phyloP scores from a whole-genome alignment of 2,113 vertebrate genomes.

The Mus spicilegus region DNA sequence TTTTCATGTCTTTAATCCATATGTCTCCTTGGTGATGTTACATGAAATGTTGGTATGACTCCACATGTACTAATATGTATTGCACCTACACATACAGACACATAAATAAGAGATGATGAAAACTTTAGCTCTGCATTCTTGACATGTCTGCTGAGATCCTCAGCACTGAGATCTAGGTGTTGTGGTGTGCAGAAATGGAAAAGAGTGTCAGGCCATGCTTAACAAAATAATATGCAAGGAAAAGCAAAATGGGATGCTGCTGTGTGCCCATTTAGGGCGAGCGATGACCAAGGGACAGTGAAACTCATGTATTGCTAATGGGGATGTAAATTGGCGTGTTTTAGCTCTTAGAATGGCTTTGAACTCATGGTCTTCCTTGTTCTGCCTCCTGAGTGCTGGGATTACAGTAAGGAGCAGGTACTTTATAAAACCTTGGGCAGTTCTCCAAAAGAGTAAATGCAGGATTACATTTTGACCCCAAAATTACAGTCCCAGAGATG shows the following conservation, averaged over 20 bases:
- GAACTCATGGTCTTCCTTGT: background rate
- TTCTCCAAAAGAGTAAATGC: background rate
- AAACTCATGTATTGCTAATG: background rate
- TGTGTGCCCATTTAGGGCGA: background rate
- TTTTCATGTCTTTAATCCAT: slow-evolving; percentile 93
- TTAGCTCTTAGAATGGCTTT: background rate
- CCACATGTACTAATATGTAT: slow-evolving; percentile 92
- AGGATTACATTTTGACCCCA: background rate
- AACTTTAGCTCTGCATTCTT: slow-evolving; percentile 88
- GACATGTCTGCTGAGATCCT: slow-evolving; percentile 89
- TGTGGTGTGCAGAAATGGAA: slow-evolving; percentile 94
- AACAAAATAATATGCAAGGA: slow-evolving; percentile 86
- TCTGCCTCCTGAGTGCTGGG: background rate
- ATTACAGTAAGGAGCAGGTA: background rate
- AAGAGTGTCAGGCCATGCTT: slow-evolving; percentile 94
- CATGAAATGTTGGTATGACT: slow-evolving; percentile 88
- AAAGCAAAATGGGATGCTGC: background rate
- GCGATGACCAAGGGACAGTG: background rate
- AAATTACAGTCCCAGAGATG: background rate
- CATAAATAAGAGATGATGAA: slow-evolving; percentile 86
- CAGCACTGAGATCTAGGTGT: slow-evolving; percentile 91
- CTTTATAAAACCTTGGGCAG: background rate
- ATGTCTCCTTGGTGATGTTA: slow-evolving; percentile 91
- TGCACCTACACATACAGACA: slow-evolving; percentile 89
- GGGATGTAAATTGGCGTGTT: background rate